Evolutionary conservation across 2,888 invertebrate genomes (phyloP).

Genomic region (Polia nebulosa): DNA sequence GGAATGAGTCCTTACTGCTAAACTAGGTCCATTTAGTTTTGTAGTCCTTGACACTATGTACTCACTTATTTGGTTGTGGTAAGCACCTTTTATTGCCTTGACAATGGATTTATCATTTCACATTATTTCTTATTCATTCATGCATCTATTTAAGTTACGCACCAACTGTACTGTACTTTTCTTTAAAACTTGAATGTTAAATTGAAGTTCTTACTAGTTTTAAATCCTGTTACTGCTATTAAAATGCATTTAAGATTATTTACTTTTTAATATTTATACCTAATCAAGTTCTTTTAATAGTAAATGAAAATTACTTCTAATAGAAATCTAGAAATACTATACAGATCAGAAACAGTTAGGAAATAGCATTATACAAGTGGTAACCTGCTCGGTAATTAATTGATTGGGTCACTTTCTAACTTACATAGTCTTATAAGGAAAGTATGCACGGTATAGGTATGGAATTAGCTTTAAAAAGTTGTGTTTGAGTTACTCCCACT

Average conservation of each 20-base stretch:
- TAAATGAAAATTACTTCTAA: not conserved
- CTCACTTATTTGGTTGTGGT: slow-evolving; percentile 10
- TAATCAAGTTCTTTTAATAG: not conserved
- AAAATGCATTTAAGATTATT: slow-evolving; percentile 2
- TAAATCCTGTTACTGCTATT: not conserved
- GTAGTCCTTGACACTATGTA: slow-evolving; percentile 28
- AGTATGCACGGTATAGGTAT: slow-evolving; percentile 23
- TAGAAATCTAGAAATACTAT: slow-evolving; percentile 22
- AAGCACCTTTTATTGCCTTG: slow-evolving; percentile 23
- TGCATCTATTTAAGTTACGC: not conserved
- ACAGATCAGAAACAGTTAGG: slow-evolving; percentile 24
- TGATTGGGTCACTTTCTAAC: slow-evolving; percentile 73
- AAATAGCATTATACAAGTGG: slow-evolving; percentile 41
- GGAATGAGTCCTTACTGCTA: too few species aligned
- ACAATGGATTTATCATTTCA: slow-evolving; percentile 28
- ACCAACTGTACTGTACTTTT: not conserved
- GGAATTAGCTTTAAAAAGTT: slow-evolving; percentile 25
- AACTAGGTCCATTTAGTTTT: too few species aligned
- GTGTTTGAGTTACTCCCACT: slow-evolving; percentile 6
- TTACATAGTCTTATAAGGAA: slow-evolving; percentile 73
- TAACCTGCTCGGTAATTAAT: slow-evolving; percentile 43
- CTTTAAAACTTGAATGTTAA: not conserved
- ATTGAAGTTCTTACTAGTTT: not conserved
- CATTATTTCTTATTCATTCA: not conserved
- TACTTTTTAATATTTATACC: not conserved